Evolutionary conservation across 2,888 invertebrate species (phyloP), one percentile per base, ranked within the genome.

Genomic region (Coenonympha arcania): DNA sequence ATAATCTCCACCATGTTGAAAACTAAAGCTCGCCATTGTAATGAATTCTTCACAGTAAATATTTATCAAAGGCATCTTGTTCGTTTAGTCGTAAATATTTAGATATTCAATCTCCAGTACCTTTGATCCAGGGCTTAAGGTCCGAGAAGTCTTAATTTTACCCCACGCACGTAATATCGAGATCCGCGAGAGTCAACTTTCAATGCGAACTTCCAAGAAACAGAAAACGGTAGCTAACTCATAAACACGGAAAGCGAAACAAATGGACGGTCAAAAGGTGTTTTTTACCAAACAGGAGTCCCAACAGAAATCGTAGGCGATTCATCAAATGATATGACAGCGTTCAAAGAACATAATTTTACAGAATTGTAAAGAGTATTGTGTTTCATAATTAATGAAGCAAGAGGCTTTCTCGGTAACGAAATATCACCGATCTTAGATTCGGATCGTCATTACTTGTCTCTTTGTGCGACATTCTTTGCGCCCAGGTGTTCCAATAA

Each of bases 341-440:
- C 71, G 64, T 74, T 73, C 74, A 71, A 69, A 67, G 75, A 73
- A 73, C 69, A 80, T 81, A 83, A 83, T 78, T 85, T 83, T 77
- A 76, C 72, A 70, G 82, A 79, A 77, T 82, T 76, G 75, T 76
- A 73, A 64, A 77, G 77, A 68, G 75, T 81, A 85, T 86, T 86
- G 78, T 86, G 82, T 85, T 84, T 78, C 80, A 84, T 85, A 85
- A 86, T 86, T 86, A 86, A 86, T 86, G 86, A 86, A 86, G 77
- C 82, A 79, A 79, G 73, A 81, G 76, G 75, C 75, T 82, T 84
- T 86, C 84, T 81, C 70, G 76, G 86, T 83, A 86, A 84, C 83
- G 79, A 74, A 84, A 85, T 82, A 82, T 76, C 69, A 71, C 71
- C 76, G 80, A 86, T 84, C 84, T 84, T 71, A 79, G 85, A 82